Evolutionary conservation across 1,140 invertebrate genomes (phyloP).

Genomic region (Campoletis sonorensis): DNA sequence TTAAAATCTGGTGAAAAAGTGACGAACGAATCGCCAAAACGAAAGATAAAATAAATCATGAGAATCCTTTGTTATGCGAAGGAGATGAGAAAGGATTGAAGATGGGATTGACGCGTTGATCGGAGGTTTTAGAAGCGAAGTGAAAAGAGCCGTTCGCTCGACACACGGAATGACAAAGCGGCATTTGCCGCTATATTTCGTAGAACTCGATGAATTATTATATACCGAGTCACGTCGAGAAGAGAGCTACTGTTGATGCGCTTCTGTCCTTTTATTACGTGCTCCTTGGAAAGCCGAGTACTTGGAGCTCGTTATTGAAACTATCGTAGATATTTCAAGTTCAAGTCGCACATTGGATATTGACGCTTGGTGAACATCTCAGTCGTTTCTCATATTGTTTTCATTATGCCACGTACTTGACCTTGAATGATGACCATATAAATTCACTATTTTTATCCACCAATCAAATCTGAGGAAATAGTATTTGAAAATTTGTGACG

Average conservation of each 20-base stretch:
- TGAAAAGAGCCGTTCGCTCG: constrained; percentile 30
- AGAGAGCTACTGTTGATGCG: not conserved
- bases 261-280: not conserved
- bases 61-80: too few species aligned
- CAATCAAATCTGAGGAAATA: too few species aligned
- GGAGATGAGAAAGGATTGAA: constrained; percentile 3
- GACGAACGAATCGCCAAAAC: too few species aligned
- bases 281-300: constrained; percentile 22
- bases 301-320: constrained; percentile 31
- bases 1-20: too few species aligned
- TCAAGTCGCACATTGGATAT: not conserved
- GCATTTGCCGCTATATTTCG: constrained; percentile 20
- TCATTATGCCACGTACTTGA: too few species aligned
- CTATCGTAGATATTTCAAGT: constrained; percentile 1
- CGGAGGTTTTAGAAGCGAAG: not conserved
- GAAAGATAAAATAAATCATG: too few species aligned
- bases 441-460: too few species aligned
- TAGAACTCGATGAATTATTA: constrained; percentile 35
- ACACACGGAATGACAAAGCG: constrained; percentile 32
- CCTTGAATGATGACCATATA: too few species aligned
- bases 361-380: not conserved
- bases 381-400: not conserved
- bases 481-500: too few species aligned
- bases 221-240: constrained; percentile 16
- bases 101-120: not conserved